A percentile compares a stretch with the other conserved stretches of the same genome.
These are phyloP conservation scores for Abscondita cerata DNA, from an alignment of 2,888 invertebrate genomes.

Conservation along the genomic window DNA sequence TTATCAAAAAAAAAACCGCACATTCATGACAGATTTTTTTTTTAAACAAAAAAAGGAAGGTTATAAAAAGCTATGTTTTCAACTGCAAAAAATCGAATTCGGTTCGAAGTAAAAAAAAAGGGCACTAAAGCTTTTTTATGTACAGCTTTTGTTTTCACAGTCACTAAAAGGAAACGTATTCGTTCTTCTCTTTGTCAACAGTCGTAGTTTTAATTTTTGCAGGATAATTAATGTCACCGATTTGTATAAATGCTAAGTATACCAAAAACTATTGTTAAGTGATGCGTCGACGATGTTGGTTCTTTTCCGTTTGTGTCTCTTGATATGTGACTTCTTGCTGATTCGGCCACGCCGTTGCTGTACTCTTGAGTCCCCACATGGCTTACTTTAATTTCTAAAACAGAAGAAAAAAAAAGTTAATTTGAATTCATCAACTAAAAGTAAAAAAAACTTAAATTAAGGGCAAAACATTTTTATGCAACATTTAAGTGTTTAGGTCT, in stretches of 20 bases:
- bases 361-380: constrained; percentile 64
- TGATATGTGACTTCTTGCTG: constrained; percentile 31
- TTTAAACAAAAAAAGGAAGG: no score
- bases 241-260: constrained; percentile 19
- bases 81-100: no score
- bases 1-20: no score
- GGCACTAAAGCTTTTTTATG: no score
- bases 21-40: no score
- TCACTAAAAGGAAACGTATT: not conserved
- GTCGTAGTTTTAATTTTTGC: no score
- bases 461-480: no score
- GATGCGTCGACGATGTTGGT: constrained; percentile 15
- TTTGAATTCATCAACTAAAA: no score
- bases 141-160: not conserved
- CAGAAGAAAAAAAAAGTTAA: not conserved
- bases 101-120: no score
- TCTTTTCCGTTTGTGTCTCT: constrained; percentile 24
- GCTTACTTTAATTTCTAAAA: constrained; percentile 64
- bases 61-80: no score
- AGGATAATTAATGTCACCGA: constrained; percentile 19
- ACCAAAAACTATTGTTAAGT: constrained; percentile 17
- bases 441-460: no score
- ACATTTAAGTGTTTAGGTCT: no score
- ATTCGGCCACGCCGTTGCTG: constrained; percentile 58
- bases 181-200: not conserved